Conservation (phyloP, 2,113 vertebrate species). For the Malurus melanocephalus region DNA sequence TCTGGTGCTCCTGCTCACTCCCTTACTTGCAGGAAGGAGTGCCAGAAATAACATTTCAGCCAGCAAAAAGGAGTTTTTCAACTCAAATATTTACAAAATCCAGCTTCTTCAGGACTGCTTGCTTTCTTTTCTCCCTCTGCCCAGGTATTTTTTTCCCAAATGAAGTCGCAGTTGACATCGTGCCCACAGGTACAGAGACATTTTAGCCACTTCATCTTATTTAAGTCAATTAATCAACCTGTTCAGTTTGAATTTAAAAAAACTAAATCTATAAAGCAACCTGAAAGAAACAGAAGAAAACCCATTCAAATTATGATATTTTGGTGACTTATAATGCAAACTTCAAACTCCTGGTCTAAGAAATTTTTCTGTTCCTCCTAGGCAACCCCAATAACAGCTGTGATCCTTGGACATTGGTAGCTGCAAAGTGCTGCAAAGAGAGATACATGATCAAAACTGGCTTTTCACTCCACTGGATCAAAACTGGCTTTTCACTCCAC, state of each 20-base stretch:
- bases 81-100: not conserved
- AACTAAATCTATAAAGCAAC: not conserved
- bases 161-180: not conserved
- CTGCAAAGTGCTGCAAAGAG: not conserved
- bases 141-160: not conserved
- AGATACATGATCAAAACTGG: not conserved
- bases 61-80: not conserved
- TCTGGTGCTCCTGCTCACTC: not conserved
- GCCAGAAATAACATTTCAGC: slow-evolving; percentile 11
- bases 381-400: not conserved
- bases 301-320: not conserved
- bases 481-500: not conserved
- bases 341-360: not conserved
- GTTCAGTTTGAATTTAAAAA: not conserved
- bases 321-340: not conserved
- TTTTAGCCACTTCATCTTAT: not conserved
- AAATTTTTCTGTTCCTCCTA: not conserved
- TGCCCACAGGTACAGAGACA: not conserved
- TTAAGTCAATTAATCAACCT: not conserved
- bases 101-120: not conserved
- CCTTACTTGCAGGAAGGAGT: not conserved
- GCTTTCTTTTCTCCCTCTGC: not conserved
- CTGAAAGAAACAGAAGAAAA: not conserved
- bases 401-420: not conserved
- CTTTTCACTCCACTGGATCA: not conserved